Conservation (phyloP, 2,113 vertebrate genomes). For the Columba livia region DNA sequence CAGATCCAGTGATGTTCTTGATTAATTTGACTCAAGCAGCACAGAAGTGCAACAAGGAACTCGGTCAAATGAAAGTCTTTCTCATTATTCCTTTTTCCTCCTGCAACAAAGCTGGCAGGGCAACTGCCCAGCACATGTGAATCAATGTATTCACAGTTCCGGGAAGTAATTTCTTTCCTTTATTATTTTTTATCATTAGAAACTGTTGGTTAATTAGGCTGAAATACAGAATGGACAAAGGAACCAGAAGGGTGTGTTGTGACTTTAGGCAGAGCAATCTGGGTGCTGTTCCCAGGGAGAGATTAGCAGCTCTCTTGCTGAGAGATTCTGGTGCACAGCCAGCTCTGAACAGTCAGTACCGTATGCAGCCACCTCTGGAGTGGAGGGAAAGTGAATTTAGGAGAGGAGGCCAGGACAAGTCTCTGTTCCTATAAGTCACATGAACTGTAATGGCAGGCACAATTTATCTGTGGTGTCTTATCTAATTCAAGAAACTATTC, state of each 20-base stretch:
- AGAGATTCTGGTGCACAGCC: background rate
- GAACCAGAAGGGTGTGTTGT: constrained; percentile 7
- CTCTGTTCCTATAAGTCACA: background rate
- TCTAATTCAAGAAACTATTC: background rate
- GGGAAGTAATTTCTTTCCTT: background rate
- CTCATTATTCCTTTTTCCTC: background rate
- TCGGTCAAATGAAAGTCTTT: background rate
- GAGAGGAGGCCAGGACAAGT: background rate
- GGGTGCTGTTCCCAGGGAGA: constrained; percentile 16
- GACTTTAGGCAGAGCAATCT: constrained; percentile 9
- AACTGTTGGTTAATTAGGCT: constrained; percentile 1
- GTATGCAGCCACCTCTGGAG: background rate
- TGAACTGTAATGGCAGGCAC: background rate
- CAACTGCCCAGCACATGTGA: background rate
- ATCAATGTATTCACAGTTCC: background rate
- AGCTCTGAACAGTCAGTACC: background rate
- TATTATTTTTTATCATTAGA: constrained; percentile 14
- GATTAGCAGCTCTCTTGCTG: background rate
- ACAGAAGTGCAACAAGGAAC: background rate
- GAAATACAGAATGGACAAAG: constrained; percentile 2
- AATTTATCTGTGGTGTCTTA: background rate
- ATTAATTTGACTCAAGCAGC: background rate
- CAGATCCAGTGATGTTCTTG: background rate
- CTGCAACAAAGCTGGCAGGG: background rate
- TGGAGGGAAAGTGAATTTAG: background rate